A percentile compares a stretch with the other conserved stretches of the same genome.
These are phyloP conservation scores for Phocoena phocoena DNA, from an alignment of 2,113 vertebrate genomes.

Conservation along the genomic window DNA sequence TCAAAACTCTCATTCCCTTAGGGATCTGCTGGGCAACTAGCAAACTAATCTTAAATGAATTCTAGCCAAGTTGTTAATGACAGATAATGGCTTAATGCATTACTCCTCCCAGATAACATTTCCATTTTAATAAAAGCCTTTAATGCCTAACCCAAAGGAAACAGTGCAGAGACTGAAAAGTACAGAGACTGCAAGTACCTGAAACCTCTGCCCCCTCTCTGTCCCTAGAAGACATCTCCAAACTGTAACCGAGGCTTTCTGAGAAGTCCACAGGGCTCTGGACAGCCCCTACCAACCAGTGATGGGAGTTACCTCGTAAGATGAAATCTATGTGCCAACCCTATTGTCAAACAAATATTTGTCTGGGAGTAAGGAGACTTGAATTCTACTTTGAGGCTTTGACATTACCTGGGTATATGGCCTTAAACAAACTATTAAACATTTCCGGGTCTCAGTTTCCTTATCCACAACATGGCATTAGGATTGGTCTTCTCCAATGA, in stretches of 20 bases:
- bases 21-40: background rate
- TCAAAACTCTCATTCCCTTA: constrained; percentile 23
- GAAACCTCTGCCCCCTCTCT: background rate
- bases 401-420: background rate
- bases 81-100: constrained; percentile 66
- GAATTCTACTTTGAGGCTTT: background rate
- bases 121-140: constrained; percentile 53
- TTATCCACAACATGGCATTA: background rate
- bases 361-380: background rate
- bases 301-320: background rate
- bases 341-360: background rate
- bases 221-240: background rate
- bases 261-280: background rate
- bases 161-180: constrained; percentile 8
- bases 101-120: constrained; percentile 63
- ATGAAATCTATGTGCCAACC: background rate
- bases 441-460: background rate
- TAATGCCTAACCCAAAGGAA: constrained; percentile 49
- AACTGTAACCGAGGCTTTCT: background rate
- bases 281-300: background rate
- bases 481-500: background rate
- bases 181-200: background rate
- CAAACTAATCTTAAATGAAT: constrained; percentile 52
- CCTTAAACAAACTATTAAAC: background rate
- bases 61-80: constrained; percentile 66